Evolutionary conservation across 2,113 vertebrate species (phyloP).

Genomic region (Syrrhaptes paradoxus): DNA sequence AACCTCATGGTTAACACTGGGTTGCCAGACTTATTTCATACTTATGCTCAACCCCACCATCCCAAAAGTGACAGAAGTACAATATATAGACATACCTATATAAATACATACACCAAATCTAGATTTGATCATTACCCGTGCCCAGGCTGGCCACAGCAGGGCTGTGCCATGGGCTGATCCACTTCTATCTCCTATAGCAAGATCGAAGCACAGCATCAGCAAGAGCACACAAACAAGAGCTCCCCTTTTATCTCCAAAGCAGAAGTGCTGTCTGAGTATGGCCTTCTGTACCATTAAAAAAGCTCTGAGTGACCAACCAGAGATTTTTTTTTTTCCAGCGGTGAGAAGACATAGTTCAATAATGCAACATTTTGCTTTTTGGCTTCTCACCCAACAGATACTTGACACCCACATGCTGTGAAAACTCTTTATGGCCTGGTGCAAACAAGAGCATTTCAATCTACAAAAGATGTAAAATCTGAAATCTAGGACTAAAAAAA

Average conservation of each 20-base stretch:
- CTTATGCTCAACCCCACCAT: background rate
- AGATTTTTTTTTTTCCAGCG: background rate
- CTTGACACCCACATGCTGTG: background rate
- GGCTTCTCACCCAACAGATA: background rate
- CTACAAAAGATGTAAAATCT: background rate
- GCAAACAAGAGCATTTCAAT: background rate
- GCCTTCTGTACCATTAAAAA: background rate
- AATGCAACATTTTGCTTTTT: background rate
- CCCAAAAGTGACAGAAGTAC: background rate
- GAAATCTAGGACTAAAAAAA: background rate
- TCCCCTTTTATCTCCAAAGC: background rate
- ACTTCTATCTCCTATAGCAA: accelerated
- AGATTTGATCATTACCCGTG: background rate
- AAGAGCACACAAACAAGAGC: background rate
- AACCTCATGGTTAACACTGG: background rate
- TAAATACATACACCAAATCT: background rate
- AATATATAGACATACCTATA: background rate
- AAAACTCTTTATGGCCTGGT: background rate
- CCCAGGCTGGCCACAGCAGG: background rate
- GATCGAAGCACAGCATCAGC: background rate
- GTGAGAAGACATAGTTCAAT: background rate
- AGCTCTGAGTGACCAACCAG: background rate
- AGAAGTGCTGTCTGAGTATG: background rate
- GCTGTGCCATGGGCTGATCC: background rate
- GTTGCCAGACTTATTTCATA: background rate